A percentile compares a stretch with the other conserved stretches of the same genome.
These are phyloP conservation scores for Gymnocephalus cernua DNA, from an alignment of 2,113 vertebrate genomes.

Conservation along the genomic window DNA sequence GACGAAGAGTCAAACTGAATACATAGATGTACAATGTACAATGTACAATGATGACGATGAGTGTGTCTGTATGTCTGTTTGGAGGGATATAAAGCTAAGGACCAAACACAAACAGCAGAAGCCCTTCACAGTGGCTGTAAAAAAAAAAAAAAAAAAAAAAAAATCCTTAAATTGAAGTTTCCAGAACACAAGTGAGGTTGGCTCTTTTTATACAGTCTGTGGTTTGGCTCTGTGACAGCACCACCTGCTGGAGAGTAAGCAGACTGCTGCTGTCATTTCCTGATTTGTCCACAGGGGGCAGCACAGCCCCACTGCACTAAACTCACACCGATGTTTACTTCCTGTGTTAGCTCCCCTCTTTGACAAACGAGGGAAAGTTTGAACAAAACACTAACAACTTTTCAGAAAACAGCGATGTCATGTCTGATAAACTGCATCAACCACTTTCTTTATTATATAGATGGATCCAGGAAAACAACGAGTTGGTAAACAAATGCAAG, in stretches of 20 bases:
- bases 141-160: too few relatives aligned
- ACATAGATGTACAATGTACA: not conserved
- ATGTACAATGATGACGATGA: not conserved
- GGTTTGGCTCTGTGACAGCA: constrained; percentile 18
- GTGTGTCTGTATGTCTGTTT: not conserved
- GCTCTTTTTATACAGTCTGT: too few relatives aligned
- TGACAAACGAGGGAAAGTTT: constrained; percentile 66
- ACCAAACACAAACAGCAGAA: not conserved
- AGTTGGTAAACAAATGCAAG: constrained; percentile 75
- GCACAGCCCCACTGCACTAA: not conserved
- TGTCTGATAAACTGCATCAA: constrained; percentile 18
- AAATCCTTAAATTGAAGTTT: constrained; percentile 43
- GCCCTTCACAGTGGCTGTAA: not conserved
- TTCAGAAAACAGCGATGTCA: not conserved
- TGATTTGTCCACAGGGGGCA: constrained; percentile 57
- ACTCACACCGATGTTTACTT: constrained; percentile 37
- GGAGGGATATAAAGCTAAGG: not conserved
- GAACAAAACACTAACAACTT: not conserved
- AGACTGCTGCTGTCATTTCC: not conserved
- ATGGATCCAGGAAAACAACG: constrained; percentile 83
- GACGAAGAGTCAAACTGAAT: not conserved
- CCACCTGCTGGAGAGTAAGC: constrained; percentile 42
- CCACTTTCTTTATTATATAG: constrained; percentile 51
- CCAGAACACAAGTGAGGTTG: constrained; percentile 37
- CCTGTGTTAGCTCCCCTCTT: constrained; percentile 16